phyloP scores from a whole-genome alignment of 1,140 invertebrate genomes.

The Lanistes nyassanus region DNA sequence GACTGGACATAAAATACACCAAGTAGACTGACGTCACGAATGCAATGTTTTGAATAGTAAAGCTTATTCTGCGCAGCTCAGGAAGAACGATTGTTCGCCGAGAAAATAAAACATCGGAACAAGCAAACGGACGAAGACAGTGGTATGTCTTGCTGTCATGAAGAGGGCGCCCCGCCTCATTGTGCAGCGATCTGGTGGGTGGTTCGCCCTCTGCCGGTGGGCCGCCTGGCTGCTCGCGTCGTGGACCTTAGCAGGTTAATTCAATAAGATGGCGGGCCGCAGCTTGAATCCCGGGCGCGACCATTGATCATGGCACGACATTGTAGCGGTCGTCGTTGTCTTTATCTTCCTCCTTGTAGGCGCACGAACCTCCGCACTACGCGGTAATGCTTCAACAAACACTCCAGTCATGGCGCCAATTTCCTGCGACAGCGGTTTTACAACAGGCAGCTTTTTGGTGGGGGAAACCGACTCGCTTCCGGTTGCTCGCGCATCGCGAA shows the following conservation, averaged over 20 bases:
- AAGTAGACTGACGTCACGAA: too few species aligned
- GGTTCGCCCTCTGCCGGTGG: too few species aligned
- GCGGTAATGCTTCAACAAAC: conserved; percentile 24
- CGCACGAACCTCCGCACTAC: conserved; percentile 8
- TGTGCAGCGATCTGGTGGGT: too few species aligned
- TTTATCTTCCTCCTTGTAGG: conserved; percentile 12
- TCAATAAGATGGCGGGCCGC: conserved; percentile 10
- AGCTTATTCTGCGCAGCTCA: too few species aligned
- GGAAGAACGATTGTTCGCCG: too few species aligned
- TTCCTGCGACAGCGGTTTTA: conserved; percentile 16
- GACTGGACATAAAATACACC: too few species aligned
- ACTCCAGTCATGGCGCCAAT: conserved; percentile 23
- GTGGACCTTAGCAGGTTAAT: conserved; percentile 8
- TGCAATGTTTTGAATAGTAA: too few species aligned
- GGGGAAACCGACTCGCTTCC: conserved; percentile 23
- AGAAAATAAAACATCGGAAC: neutral
- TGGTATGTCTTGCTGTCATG: neutral
- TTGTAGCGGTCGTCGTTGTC: conserved; percentile 14
- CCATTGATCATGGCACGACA: conserved; percentile 14
- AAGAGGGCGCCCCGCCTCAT: too few species aligned
- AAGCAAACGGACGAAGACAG: neutral
- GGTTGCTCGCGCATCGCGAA: conserved; percentile 21
- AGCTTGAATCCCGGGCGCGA: neutral
- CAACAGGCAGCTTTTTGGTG: neutral
- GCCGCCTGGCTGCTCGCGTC: too few species aligned